Evolutionary conservation across 2,797 vertebrate species (phyloP), one percentile per base, ranked within the genome.

Genomic region (Prionace glauca): DNA sequence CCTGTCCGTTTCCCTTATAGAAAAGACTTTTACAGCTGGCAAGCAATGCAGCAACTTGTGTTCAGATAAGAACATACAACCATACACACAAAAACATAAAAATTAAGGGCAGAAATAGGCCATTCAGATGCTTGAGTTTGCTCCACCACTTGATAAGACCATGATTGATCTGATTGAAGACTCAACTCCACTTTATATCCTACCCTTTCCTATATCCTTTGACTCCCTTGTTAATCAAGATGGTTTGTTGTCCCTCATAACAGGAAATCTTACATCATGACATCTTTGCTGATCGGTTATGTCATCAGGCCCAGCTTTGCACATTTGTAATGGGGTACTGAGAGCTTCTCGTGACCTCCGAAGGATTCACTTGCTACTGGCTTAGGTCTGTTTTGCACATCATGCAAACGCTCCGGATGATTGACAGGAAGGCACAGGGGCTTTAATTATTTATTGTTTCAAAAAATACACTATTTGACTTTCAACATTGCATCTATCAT

Each of bases 401-500:
- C 62, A 69, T 67, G 90, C 90, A 24, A 67, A 41, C n/a, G 12
- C 90, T 92, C 90, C n/a, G 26, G 69, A 20, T 94, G 93, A 74
- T 16, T 71, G 93, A 74, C 93, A 74, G 93, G 69, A 50, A 24
- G 71, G 29, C 93, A 77, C 71, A 56, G 26, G 93, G 93, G 24
- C 45, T 74, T 77, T 20, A 50, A 32, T 77, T 95, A 95, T 95
- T 74, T 95, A 74, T 95, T 95, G 93, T 95, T 72, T 77, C 71
- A 95, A 95, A 74, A 95, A 56, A 74, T 56, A 95, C 93, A 74
- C 69, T 16, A 67, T 71, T 94, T 56, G 36, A 95, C 90, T 95
- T 95, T 95, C 67, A 95, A 74, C 71, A 10, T 95, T n/a, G 71
- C 71, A 77, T 95, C 93, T 74, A 60, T 95, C 93, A 95, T 74